Evolutionary conservation across 2,113 vertebrate genomes (phyloP), one percentile per base, ranked within the genome.

Genomic region (Vulpes vulpes): DNA sequence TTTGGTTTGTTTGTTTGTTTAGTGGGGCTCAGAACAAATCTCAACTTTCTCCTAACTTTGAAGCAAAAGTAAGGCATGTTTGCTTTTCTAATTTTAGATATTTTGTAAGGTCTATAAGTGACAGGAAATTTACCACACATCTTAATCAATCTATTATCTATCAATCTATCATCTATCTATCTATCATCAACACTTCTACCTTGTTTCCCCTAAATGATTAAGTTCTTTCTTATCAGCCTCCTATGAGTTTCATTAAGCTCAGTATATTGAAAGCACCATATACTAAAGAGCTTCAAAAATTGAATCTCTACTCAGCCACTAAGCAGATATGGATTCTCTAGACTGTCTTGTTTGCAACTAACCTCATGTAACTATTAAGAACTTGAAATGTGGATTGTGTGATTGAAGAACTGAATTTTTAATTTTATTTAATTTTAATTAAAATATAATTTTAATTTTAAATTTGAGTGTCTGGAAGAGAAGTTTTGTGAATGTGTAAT

Each of bases 361-460:
- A 55, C 11, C 35, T 53, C 22, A 32, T 38, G 51, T 69, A 35
- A 49, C n/a, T 16, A 11, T 27, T 35, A 16, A 84, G 60, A 53
- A 90, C 7, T 79, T 93, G 69, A 79, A 53, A 85, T 85, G 32
- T 76, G 32, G 15, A 69, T 78, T 94, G 3, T 85, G 43, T 90
- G 86, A 76, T 43, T 89, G 32, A 78, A 71, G 25, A 90, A 55
- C 10, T 94, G 11, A 79, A 64, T 55, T 64, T 74, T 84, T 17
- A 78, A 53, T 78, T 89, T 51, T 67, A 67, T 27, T 59, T 78
- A 59, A n/a, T 30, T 93, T 69, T 73, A 71, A 60, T 93, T 93
- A 57, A 35, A 35, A 35, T 35, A 35, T 35, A 35, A 35, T 35
- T 27, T 59, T 78, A 59, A n/a, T 30, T 93, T 69, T 73, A 71